Evolutionary conservation across 92 coral and sea anemone genomes (phyloP), one percentile per base, ranked within the genome.

Genomic region (Zoanthus sociatus): DNA sequence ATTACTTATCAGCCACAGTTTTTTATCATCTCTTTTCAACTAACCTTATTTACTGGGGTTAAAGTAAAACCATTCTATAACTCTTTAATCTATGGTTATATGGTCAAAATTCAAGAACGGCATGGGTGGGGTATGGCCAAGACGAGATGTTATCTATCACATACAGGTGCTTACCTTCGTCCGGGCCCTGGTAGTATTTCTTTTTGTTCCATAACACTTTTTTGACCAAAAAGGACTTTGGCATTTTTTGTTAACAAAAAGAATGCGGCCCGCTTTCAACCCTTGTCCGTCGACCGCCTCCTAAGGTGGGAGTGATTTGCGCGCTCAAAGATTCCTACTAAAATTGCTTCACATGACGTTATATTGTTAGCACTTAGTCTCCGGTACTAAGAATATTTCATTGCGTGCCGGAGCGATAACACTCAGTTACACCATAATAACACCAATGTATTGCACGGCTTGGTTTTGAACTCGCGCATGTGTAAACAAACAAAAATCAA

Each of bases 171-270:
- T 67, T 78, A 94, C 98, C 90, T 44, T 91, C 83, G 33, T 89
- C 93, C 33, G 83, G 69, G 76, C 2, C 73, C 61, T 18, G 63
- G 75, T 47, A 6, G 10, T 74, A 74, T 30, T 78, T 32, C 54
- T 12, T 94, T 96, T 77, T 94, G 92, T 75, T 92, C 89, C 77
- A 88, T 79, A 54, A 73, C 73, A 84, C 86, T 64, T 97, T 95
- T 91, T 97, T 97, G 83, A 97, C 98, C 71, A 97, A 95, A 92
- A 97, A 97, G 79, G 99, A 97, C 82, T 92, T 95, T 81, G 99
- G 99, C 99, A 97, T 97, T 76, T 89, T 98, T 89, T 93, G 83
- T 32, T 42, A 81, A 70, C 61, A 64, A 81, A 30, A 48, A 31
- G 46, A 81, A 70, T 45, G 61, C 70, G 20, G 63, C 61, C 13